A percentile compares a stretch with the other conserved stretches of the same genome.
These are phyloP conservation scores for Liopterus haemorrhoidalis DNA, from an alignment of 2,888 invertebrate genomes.

Conservation along the genomic window DNA sequence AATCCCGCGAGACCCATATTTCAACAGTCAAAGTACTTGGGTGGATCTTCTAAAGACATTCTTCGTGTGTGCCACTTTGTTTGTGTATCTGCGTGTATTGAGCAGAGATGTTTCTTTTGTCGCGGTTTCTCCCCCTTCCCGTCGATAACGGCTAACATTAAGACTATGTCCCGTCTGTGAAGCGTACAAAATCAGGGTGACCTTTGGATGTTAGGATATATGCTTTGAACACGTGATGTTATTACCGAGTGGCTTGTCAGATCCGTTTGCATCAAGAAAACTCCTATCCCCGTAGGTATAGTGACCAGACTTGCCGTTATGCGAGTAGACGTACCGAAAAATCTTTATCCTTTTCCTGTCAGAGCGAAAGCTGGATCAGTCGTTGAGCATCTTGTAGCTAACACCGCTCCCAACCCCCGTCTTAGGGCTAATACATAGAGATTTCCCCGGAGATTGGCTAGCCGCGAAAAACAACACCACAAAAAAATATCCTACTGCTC, in stretches of 20 bases:
- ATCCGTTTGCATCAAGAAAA: neutral
- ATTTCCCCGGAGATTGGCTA: conserved; percentile 16
- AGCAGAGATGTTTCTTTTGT: too few relatives aligned
- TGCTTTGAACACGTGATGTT: conserved; percentile 20
- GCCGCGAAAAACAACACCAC: conserved; percentile 20
- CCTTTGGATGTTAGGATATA: conserved; percentile 11
- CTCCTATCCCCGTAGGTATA: conserved; percentile 11
- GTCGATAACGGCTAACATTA: conserved; percentile 3
- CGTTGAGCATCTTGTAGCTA: conserved; percentile 13
- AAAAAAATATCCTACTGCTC: conserved; percentile 11
- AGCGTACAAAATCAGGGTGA: conserved; percentile 13
- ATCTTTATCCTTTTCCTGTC: conserved; percentile 16
- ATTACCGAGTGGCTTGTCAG: conserved; percentile 6
- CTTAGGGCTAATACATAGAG: conserved; percentile 19
- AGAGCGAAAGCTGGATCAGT: conserved; percentile 14
- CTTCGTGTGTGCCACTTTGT: too few relatives aligned
- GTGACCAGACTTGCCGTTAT: conserved; percentile 15
- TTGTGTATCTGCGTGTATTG: too few relatives aligned
- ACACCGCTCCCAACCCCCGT: too few relatives aligned
- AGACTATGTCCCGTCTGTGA: conserved; percentile 15
- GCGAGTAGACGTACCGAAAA: conserved; percentile 18
- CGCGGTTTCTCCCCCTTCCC: too few relatives aligned
- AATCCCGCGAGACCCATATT: conserved; percentile 10
- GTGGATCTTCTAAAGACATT: too few relatives aligned
- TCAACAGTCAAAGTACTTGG: too few relatives aligned